These are phyloP conservation scores for Machimus rusticus DNA, from an alignment of 2,888 invertebrate genomes.

Conservation along the genomic window DNA sequence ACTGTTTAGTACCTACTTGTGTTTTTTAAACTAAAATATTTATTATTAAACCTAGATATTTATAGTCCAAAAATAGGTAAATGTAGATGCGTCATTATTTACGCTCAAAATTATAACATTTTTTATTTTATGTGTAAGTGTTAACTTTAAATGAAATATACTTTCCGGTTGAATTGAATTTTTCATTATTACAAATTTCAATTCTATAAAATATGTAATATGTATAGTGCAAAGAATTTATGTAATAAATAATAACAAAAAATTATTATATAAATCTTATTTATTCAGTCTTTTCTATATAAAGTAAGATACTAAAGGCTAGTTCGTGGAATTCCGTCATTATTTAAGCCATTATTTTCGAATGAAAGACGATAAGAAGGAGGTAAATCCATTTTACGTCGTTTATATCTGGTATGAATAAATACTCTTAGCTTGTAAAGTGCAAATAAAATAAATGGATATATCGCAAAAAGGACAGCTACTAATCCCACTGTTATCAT, in stretches of 20 bases:
- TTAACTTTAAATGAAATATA: too few species aligned
- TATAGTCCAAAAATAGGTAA: background rate
- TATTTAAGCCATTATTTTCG: background rate
- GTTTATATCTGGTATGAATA: slow-evolving; percentile 49
- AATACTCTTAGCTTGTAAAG: slow-evolving; percentile 56
- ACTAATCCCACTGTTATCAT: slow-evolving; percentile 57
- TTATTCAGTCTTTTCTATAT: background rate
- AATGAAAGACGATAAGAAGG: background rate
- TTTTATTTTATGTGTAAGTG: too few species aligned
- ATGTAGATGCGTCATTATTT: too few species aligned
- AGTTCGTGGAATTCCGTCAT: slow-evolving; percentile 23
- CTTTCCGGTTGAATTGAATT: too few species aligned
- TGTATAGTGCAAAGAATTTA: too few species aligned
- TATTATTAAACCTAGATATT: too few species aligned
- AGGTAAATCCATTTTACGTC: background rate
- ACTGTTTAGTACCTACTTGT: too few species aligned
- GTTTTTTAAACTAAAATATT: too few species aligned
- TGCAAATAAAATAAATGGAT: slow-evolving; percentile 55
- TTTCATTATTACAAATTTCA: background rate
- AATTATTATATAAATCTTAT: background rate
- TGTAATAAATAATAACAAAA: background rate
- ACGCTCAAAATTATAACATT: background rate
- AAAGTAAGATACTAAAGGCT: background rate
- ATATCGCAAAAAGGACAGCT: slow-evolving; percentile 56
- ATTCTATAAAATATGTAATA: background rate